Evolutionary conservation across 2,888 invertebrate species (phyloP).

Genomic region (Dicyrtoma fusca): DNA sequence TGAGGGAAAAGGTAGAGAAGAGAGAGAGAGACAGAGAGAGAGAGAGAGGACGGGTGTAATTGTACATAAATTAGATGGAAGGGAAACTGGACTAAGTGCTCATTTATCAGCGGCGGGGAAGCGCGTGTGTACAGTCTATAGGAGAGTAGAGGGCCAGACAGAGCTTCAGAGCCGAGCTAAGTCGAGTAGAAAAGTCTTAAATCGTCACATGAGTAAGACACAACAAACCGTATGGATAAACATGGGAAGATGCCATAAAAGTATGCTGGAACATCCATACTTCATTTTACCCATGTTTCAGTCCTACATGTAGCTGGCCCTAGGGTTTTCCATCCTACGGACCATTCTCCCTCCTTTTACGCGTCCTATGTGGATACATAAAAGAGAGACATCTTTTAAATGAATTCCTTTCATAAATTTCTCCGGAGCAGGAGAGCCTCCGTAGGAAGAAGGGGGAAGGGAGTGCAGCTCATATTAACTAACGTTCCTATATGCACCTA

Average conservation of each 20-base stretch:
- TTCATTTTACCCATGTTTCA: constrained; percentile 11
- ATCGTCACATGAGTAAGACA: not conserved
- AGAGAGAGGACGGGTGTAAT: constrained; percentile 17
- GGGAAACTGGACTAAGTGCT: constrained; percentile 24
- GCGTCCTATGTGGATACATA: constrained; percentile 22
- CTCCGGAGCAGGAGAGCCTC: not conserved
- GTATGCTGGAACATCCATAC: constrained; percentile 15
- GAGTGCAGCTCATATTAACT: too few relatives aligned
- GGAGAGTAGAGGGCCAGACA: too few relatives aligned
- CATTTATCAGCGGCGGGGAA: constrained; percentile 14
- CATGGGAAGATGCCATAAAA: constrained; percentile 19
- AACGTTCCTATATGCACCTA: too few relatives aligned
- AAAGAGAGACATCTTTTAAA: constrained; percentile 27
- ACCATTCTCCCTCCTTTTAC: constrained; percentile 13
- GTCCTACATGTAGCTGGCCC: constrained; percentile 12
- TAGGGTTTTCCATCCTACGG: not conserved
- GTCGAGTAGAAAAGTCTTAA: too few relatives aligned
- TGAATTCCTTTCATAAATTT: constrained; percentile 30
- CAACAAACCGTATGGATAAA: constrained; percentile 12
- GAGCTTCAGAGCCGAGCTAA: too few relatives aligned
- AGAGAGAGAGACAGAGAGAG: too few relatives aligned
- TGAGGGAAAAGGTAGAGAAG: not conserved
- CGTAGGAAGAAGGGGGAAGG: too few relatives aligned
- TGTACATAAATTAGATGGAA: constrained; percentile 26
- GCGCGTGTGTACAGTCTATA: too few relatives aligned